Conservation (phyloP, 2,113 vertebrate species). For the Bos javanicus region DNA sequence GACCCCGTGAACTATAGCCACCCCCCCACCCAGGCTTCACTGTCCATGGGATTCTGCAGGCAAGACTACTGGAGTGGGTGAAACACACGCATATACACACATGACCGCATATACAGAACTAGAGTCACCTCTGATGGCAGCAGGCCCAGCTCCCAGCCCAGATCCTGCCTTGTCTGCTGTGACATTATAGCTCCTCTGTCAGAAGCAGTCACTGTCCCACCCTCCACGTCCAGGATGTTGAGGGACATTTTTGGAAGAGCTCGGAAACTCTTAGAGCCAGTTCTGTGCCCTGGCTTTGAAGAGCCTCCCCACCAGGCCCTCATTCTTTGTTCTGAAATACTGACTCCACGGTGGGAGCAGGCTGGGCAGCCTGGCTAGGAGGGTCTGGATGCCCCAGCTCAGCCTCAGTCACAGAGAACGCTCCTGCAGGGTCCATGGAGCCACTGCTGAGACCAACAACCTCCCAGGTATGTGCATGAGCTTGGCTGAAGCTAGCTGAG, state of each 20-base stretch:
- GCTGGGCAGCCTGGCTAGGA: not conserved
- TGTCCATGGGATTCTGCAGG: not conserved
- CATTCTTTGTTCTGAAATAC: not conserved
- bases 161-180: not conserved
- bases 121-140: rapidly evolving
- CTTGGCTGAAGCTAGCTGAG: not conserved
- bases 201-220: rapidly evolving
- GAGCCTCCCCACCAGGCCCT: no score
- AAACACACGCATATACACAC: rapidly evolving
- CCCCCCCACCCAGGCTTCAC: not conserved
- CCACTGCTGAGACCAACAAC: rapidly evolving
- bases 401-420: rapidly evolving
- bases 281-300: not conserved
- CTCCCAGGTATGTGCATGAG: rapidly evolving
- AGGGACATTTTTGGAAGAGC: no score
- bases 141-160: rapidly evolving
- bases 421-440: rapidly evolving
- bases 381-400: not conserved
- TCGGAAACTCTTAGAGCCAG: no score
- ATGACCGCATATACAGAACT: rapidly evolving
- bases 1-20: rapidly evolving
- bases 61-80: not conserved
- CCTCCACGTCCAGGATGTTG: not conserved
- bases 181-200: not conserved
- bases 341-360: rapidly evolving